Percentiles rank a stretch among this genome's conserved stretches.
phyloP scores from a whole-genome alignment of 2,797 vertebrate species.

The Alauda arvensis region DNA sequence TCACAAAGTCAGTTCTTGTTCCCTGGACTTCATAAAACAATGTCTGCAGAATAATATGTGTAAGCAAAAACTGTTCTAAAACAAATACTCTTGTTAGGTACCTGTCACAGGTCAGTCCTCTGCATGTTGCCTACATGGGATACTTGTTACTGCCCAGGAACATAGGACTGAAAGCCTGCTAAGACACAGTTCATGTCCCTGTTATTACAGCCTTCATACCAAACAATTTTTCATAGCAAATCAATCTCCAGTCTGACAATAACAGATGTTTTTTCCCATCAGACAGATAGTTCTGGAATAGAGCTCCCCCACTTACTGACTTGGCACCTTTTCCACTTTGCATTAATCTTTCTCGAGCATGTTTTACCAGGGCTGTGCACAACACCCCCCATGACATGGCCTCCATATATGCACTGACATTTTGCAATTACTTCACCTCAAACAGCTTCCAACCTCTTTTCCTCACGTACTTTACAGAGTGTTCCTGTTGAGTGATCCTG shows the following conservation, averaged over 20 bases:
- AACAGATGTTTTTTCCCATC: neutral
- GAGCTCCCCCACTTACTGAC: neutral
- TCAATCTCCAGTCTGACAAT: neutral
- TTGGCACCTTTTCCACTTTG: fast-evolving
- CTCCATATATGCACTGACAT: neutral
- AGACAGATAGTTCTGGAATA: neutral
- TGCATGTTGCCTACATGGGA: neutral
- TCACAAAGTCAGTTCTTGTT: neutral
- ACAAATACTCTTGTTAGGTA: neutral
- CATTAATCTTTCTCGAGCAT: neutral
- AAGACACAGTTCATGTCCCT: neutral
- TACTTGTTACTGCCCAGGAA: neutral
- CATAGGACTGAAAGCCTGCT: neutral
- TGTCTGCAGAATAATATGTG: neutral
- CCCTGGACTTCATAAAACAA: neutral
- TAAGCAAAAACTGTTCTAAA: neutral
- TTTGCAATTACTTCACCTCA: neutral
- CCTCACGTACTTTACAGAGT: neutral
- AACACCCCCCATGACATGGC: too few relatives aligned
- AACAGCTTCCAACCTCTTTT: neutral
- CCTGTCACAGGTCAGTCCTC: neutral
- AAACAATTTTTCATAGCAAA: neutral
- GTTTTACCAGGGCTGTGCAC: neutral
- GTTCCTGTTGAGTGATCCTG: neutral
- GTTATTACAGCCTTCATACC: neutral